Evolutionary conservation across 2,888 invertebrate genomes (phyloP).

Genomic region (Julus scanicus): DNA sequence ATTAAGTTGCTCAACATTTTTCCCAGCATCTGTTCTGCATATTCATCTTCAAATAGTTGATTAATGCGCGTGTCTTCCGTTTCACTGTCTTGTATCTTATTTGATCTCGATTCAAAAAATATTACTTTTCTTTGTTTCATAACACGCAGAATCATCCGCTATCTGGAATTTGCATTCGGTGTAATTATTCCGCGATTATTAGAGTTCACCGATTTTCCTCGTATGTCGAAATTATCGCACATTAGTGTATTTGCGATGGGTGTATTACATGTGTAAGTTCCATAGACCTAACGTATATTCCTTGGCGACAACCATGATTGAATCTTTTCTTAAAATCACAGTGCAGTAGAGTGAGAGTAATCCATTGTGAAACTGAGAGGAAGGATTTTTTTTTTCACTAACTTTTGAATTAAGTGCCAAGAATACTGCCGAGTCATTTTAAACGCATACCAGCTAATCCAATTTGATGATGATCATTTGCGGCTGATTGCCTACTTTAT

Average conservation of each 20-base stretch:
- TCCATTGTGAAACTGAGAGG: constrained; percentile 34
- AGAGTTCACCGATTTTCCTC: background rate
- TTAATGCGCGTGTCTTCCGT: background rate
- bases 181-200: constrained; percentile 4
- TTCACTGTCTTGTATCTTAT: background rate
- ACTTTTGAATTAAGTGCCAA: constrained; percentile 43
- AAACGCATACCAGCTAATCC: constrained; percentile 30
- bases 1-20: constrained; percentile 29
- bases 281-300: background rate
- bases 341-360: background rate
- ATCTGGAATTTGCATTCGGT: background rate
- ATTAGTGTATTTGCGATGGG: background rate
- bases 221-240: background rate
- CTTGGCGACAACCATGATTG: constrained; percentile 13
- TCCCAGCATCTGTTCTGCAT: constrained; percentile 24
- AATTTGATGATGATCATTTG: constrained; percentile 47
- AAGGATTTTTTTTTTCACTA: background rate
- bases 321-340: constrained; percentile 24
- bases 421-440: constrained; percentile 43
- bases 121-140: background rate
- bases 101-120: background rate
- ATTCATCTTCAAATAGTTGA: constrained; percentile 9
- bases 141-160: background rate
- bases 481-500: constrained; percentile 41
- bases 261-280: background rate